Base-by-base conservation (phyloP, 2,113 vertebrate genomes). In the Ramphastos sulfuratus region DNA sequence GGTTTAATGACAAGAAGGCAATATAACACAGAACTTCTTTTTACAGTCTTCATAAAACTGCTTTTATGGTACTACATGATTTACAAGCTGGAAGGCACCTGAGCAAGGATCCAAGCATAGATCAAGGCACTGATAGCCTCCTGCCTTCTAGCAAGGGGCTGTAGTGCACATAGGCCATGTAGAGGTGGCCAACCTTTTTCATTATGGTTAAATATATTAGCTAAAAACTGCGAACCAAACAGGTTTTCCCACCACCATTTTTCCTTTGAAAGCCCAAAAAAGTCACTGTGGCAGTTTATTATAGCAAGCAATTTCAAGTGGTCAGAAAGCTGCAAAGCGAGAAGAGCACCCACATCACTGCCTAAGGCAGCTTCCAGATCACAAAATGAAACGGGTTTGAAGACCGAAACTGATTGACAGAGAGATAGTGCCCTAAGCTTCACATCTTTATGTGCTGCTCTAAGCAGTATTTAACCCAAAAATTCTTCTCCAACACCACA, bases 151-250 rank as follows among this genome's bases (percentile, higher is more conserved):
- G 4, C 15, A 33, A 52, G 25, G 39, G 42, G 23, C n/a, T 1
- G 2, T 18, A 17, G 25, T 10, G 24, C 0, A 0, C 0, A 8
- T 9, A 52, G 50, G 11, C 15, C 8, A 16, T 52, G 14, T 4
- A 54, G 24, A 74, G n/a, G 18, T 3, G 4, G 9, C 74, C 50
- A 76, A 48, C 17, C 27, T 15, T 0, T 69, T 82, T 72, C 28
- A n/a, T 42, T 44, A 12, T 35, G 23, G 61, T 69, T 58, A 69
- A 82, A 87, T 44, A 61, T 10, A 7, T 44, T 9, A 23, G 8
- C 31, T 50, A 60, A 71, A 83, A 82, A 77, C 4, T 2, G 6
- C 6, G 48, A 67, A 82, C 7, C 12, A n/a, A 33, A 3, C 14
- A 37, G 15, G 48, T 78, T 73, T 90, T n/a, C 31, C 27, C 23